Evolutionary conservation across 2,113 vertebrate genomes (phyloP).

Genomic region (Triplophysa tibetana): DNA sequence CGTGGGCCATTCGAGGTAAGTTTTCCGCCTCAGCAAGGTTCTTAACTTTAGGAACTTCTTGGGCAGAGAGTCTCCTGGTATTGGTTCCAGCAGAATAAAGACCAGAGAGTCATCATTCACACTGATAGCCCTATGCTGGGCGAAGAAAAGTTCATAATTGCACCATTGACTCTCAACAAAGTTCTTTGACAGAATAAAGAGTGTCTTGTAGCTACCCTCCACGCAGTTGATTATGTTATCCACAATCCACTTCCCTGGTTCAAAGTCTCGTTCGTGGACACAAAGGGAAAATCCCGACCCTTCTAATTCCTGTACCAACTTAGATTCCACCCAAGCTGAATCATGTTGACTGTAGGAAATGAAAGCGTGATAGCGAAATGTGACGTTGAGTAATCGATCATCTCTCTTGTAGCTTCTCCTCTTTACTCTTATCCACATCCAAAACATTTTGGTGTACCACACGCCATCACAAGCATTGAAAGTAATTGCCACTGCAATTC

Average conservation of each 20-base stretch:
- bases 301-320: slow-evolving; percentile 64
- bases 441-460: slow-evolving; percentile 70
- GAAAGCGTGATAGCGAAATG: slow-evolving; percentile 65
- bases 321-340: slow-evolving; percentile 60
- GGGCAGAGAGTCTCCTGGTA: slow-evolving; percentile 64
- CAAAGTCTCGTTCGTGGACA: slow-evolving; percentile 70
- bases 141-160: slow-evolving; percentile 73
- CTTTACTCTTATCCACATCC: slow-evolving; percentile 71
- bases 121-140: slow-evolving; percentile 66
- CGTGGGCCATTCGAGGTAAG: slow-evolving; percentile 83
- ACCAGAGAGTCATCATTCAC: slow-evolving; percentile 65
- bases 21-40: slow-evolving; percentile 67
- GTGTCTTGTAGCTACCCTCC: slow-evolving; percentile 68
- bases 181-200: slow-evolving; percentile 71
- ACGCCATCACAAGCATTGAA: slow-evolving; percentile 64
- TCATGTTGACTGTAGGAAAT: slow-evolving; percentile 73
- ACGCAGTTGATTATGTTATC: slow-evolving; percentile 73
- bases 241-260: slow-evolving; percentile 69
- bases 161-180: slow-evolving; percentile 72
- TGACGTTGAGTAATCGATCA: slow-evolving; percentile 46
- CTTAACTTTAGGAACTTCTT: slow-evolving; percentile 68
- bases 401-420: slow-evolving; percentile 54
- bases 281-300: slow-evolving; percentile 61
- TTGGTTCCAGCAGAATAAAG: slow-evolving; percentile 70
- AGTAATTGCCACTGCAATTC: slow-evolving; percentile 35